Conservation (phyloP, 2,113 vertebrate species). For the Petrocephalus microphthalmus region DNA sequence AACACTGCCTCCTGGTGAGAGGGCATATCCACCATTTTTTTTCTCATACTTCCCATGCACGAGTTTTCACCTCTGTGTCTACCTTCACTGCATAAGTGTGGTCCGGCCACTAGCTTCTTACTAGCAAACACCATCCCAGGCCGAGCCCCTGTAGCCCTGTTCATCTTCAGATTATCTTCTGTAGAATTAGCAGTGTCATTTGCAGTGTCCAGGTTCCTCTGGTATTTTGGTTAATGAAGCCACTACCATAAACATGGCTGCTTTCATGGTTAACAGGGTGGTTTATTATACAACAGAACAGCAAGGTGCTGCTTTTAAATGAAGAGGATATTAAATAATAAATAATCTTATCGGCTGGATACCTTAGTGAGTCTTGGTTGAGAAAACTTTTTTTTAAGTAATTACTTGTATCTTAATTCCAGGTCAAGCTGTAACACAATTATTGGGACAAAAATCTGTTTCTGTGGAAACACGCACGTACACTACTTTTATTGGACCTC, state of each 20-base stretch:
- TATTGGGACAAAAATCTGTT: background rate
- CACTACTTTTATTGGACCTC: background rate
- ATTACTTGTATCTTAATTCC: background rate
- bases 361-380: background rate
- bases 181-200: background rate
- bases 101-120: no score
- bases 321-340: background rate
- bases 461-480: background rate
- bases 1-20: background rate
- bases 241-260: background rate
- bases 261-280: background rate
- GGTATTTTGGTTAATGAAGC: background rate
- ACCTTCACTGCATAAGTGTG: no score
- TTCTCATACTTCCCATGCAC: no score
- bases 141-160: no score
- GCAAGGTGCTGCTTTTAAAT: background rate
- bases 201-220: background rate
- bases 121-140: no score
- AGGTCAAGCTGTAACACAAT: background rate
- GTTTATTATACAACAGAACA: background rate
- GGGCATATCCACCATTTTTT: background rate
- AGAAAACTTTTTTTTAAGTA: background rate
- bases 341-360: background rate
- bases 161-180: background rate
- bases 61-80: no score